A percentile compares a stretch with the other conserved stretches of the same genome.
These are phyloP conservation scores for Lophius americanus DNA, from an alignment of 2,797 vertebrate genomes.

Conservation along the genomic window DNA sequence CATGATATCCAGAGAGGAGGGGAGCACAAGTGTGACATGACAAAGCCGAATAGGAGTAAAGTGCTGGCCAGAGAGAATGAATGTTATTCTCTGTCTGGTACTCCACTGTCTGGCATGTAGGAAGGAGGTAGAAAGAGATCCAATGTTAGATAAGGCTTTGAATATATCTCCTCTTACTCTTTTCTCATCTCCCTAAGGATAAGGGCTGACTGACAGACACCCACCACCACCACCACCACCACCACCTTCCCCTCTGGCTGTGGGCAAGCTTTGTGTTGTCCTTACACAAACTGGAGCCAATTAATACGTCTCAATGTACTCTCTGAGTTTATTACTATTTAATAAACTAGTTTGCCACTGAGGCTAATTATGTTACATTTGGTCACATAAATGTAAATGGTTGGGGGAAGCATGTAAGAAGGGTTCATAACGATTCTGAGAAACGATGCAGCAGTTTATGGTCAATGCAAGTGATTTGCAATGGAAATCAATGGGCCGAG, in stretches of 20 bases:
- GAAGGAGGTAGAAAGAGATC: conserved; percentile 33
- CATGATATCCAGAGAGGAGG: conserved; percentile 30
- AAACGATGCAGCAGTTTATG: conserved; percentile 22
- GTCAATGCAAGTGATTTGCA: conserved; percentile 56
- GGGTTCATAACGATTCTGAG: conserved; percentile 32
- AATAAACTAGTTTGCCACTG: conserved; percentile 41
- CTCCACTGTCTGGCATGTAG: conserved; percentile 44
- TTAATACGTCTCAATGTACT: conserved; percentile 60
- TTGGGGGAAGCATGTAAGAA: conserved; percentile 15
- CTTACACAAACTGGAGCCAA: conserved; percentile 60
- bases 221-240: conserved; percentile 20
- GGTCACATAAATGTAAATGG: conserved; percentile 37
- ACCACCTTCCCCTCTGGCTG: conserved; percentile 17
- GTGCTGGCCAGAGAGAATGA: conserved; percentile 22
- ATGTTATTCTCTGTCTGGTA: conserved; percentile 36
- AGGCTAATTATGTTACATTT: conserved; percentile 55
- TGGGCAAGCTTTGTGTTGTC: conserved; percentile 42
- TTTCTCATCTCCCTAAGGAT: conserved; percentile 50
- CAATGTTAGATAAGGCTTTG: conserved; percentile 60
- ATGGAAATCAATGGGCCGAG: conserved; percentile 65
- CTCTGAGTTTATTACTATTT: conserved; percentile 62
- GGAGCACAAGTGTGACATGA: conserved; percentile 29
- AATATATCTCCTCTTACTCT: conserved; percentile 47
- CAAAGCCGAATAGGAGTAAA: conserved; percentile 19
- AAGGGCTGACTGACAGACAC: conserved; percentile 58